Percentiles rank a stretch among this genome's conserved stretches.
phyloP scores from a whole-genome alignment of 2,113 vertebrate species.

The Mus pahari region DNA sequence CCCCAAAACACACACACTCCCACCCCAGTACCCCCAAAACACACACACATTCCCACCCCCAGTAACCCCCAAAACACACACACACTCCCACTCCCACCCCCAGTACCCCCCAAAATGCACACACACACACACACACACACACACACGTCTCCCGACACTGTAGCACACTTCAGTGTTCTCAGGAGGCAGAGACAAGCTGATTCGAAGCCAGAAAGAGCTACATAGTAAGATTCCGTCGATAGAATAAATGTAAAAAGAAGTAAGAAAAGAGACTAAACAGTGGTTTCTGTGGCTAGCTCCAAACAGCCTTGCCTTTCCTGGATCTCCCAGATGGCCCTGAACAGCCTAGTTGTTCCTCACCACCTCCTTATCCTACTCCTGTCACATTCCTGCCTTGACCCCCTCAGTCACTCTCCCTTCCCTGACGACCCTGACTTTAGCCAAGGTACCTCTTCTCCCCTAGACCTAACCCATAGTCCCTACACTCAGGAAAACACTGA shows the following conservation, averaged over 20 bases:
- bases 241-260: background rate
- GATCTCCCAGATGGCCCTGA: background rate
- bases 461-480: background rate
- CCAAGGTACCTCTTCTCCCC: background rate
- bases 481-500: background rate
- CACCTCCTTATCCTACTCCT: background rate
- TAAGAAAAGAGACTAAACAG: background rate
- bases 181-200: background rate
- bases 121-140: background rate
- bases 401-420: background rate
- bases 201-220: background rate
- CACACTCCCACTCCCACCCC: too few relatives aligned
- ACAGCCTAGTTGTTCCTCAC: background rate
- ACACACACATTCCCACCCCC: too few relatives aligned
- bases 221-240: background rate
- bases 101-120: background rate
- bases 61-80: too few relatives aligned
- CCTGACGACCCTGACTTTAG: background rate
- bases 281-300: background rate
- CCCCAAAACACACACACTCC: too few relatives aligned
- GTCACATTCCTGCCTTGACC: background rate
- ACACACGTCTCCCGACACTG: background rate
- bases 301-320: background rate
- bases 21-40: too few relatives aligned
- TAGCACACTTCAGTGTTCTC: background rate